Evolutionary conservation across 2,113 vertebrate species (phyloP).

Genomic region (Procavia capensis): DNA sequence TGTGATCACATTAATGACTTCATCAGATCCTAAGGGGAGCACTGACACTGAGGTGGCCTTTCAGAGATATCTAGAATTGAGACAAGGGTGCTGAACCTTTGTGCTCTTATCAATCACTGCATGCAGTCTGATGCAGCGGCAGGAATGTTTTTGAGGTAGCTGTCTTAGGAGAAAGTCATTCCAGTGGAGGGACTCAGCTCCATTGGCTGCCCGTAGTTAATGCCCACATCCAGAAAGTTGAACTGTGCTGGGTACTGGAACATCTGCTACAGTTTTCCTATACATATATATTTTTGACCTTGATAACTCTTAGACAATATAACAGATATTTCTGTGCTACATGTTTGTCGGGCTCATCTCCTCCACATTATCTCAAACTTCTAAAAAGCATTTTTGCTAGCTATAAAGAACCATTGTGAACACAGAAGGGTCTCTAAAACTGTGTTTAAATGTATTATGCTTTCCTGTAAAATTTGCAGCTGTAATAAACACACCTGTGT

Average conservation of each 20-base stretch:
- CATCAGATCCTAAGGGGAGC: background rate
- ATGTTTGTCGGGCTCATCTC: background rate
- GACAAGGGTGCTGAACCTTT: background rate
- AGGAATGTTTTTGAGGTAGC: background rate
- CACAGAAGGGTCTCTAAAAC: background rate
- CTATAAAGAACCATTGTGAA: background rate
- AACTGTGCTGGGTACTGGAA: background rate
- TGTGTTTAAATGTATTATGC: background rate
- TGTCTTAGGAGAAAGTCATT: background rate
- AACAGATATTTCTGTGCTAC: background rate
- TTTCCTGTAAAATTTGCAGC: background rate
- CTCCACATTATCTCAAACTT: background rate
- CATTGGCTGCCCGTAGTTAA: background rate
- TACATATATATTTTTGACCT: background rate
- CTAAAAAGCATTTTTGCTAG: background rate
- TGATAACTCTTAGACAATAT: background rate
- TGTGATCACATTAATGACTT: background rate
- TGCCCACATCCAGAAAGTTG: rapidly evolving
- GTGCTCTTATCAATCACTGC: background rate
- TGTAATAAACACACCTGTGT: background rate
- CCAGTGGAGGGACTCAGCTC: background rate
- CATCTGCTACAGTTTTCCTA: background rate
- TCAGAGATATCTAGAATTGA: background rate
- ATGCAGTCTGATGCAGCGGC: rapidly evolving
- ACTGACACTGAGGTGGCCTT: background rate